A percentile compares a stretch with the other conserved stretches of the same genome.
These are phyloP conservation scores for Myathropa florea DNA, from an alignment of 2,888 invertebrate species.

Conservation along the genomic window DNA sequence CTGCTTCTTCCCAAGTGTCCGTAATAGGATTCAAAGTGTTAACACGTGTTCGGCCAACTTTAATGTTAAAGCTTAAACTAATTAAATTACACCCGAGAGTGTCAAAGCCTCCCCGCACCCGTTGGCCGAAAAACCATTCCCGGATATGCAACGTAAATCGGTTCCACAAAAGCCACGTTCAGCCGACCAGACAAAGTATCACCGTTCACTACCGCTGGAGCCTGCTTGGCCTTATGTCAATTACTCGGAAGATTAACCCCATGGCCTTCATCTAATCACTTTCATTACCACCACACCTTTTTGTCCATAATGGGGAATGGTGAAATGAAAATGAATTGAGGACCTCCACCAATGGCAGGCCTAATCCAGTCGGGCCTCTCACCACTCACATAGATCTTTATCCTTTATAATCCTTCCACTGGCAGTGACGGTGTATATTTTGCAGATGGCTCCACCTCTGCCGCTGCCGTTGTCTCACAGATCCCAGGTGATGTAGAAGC, in stretches of 20 bases:
- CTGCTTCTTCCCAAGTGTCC: background rate
- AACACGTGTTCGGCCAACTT: constrained; percentile 10
- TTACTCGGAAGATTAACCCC: constrained; percentile 61
- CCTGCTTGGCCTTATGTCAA: constrained; percentile 52
- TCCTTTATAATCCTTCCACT: constrained; percentile 63
- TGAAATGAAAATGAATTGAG: constrained; percentile 57
- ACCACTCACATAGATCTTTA: constrained; percentile 37
- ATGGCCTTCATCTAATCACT: constrained; percentile 61
- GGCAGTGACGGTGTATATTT: background rate
- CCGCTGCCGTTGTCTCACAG: background rate
- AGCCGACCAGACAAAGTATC: background rate
- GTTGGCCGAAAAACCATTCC: background rate
- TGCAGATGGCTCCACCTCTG: background rate
- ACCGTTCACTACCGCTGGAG: background rate
- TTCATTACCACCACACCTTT: constrained; percentile 67
- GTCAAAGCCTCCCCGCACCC: background rate
- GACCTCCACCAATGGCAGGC: constrained; percentile 3
- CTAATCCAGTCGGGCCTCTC: constrained; percentile 28
- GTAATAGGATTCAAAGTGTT: constrained; percentile 6
- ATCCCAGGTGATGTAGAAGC: constrained; percentile 52
- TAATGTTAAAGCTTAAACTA: constrained; percentile 9
- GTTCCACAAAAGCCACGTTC: background rate
- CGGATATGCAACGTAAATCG: background rate
- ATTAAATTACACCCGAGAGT: background rate
- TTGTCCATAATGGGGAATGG: constrained; percentile 41